Conservation (phyloP, 1,140 invertebrate genomes). For the Magallana gigas region DNA sequence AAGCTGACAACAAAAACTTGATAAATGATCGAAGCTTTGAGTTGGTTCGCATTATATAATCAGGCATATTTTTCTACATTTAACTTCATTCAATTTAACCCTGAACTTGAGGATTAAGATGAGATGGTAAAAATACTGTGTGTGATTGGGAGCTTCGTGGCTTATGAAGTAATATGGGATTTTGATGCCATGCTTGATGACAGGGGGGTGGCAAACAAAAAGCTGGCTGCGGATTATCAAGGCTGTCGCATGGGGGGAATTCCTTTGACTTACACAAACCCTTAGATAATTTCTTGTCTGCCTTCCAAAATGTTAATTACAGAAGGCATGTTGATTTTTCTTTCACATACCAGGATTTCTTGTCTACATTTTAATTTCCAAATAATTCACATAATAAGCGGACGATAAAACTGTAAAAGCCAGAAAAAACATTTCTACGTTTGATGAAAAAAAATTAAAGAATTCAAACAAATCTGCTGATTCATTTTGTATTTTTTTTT, state of each 20-base stretch:
- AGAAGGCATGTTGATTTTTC: neutral
- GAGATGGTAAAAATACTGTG: slow-evolving; percentile 12
- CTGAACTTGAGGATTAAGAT: neutral
- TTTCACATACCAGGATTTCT: neutral
- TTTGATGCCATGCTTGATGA: slow-evolving; percentile 21
- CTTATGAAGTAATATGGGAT: slow-evolving; percentile 33
- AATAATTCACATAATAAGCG: too few species aligned
- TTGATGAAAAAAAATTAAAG: neutral
- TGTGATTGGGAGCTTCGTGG: slow-evolving; percentile 2
- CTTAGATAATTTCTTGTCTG: slow-evolving; percentile 34
- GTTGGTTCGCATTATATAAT: slow-evolving; percentile 10
- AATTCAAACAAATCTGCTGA: neutral
- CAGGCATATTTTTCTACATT: neutral
- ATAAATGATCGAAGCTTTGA: slow-evolving; percentile 3
- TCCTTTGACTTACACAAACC: neutral
- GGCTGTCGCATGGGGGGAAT: neutral
- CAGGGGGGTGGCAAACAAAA: slow-evolving; percentile 6
- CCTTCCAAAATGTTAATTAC: slow-evolving; percentile 26
- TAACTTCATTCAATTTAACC: slow-evolving; percentile 25
- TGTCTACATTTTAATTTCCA: neutral
- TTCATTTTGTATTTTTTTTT: neutral
- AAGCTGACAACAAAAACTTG: slow-evolving; percentile 19
- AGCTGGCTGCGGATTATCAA: slow-evolving; percentile 15
- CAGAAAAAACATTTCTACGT: too few species aligned
- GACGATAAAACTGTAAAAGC: too few species aligned